Conservation (phyloP, 1,140 invertebrate genomes). For the Psix sp. region DNA sequence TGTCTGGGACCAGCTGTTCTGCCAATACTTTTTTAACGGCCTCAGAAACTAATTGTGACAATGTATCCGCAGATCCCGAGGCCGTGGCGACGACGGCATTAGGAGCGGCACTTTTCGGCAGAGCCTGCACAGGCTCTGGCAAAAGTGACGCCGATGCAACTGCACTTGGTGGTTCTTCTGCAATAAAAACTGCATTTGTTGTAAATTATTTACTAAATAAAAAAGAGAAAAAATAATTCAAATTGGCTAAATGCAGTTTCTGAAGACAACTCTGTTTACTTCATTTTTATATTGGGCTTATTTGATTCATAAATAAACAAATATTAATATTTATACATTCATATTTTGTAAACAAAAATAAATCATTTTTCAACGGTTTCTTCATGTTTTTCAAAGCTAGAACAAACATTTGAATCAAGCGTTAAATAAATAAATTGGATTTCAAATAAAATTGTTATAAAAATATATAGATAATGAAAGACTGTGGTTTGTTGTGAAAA, state of each 20-base stretch:
- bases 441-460: no score
- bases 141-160: constrained; percentile 30
- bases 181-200: constrained; percentile 14
- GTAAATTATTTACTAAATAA: constrained; percentile 14
- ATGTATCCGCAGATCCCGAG: constrained; percentile 41
- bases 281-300: no score
- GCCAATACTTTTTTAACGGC: constrained; percentile 76
- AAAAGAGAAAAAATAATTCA: background rate
- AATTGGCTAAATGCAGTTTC: background rate
- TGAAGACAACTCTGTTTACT: no score
- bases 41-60: constrained; percentile 76
- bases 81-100: constrained; percentile 2
- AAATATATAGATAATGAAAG: no score
- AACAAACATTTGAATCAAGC: no score
- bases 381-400: no score
- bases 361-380: no score
- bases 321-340: no score
- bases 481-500: no score
- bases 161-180: constrained; percentile 6
- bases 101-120: background rate
- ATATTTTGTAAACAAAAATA: no score
- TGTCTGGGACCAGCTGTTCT: constrained; percentile 68
- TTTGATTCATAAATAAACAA: no score
- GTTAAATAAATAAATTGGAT: no score
- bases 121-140: constrained; percentile 18